Evolutionary conservation across 2,888 invertebrate genomes (phyloP), one percentile per base, ranked within the genome.

Genomic region (Macropis europaea): DNA sequence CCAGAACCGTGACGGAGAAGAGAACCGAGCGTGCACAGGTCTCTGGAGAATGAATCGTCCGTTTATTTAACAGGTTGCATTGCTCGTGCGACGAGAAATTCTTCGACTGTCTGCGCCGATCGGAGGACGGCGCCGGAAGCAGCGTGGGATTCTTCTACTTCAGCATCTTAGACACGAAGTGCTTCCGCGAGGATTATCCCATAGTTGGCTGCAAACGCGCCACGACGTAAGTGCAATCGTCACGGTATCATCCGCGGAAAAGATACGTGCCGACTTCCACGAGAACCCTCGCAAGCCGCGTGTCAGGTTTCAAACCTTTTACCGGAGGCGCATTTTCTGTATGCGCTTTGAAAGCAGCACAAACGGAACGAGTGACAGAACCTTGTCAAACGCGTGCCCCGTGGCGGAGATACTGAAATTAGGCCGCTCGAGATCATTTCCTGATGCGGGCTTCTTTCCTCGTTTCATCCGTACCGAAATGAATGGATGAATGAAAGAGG

Each of bases 101-200:
- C 84, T 89, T 90, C 61, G 83, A 90, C 43, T 93, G 92, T 82
- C 89, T 93, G 64, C 89, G 89, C 61, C 77, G 69, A 40, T 84
- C 87, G 30, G 63, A 73, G 47, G 88, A 88, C 72, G 59, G 63
- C 26, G 82, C 75, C 34, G 82, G 86, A 30, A 63, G 74, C 11
- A 81, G 86, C 75, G 86, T 91, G 47, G 91, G 90, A 43, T 87
- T 89, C 59, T 85, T 91, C 28, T 93, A 91, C 88, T 92, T 92
- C 89, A 91, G 90, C 82, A 83, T 92, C 48, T 84, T 92, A 26
- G 91, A 91, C 19, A 93, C 93, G 0, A 87, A 93, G 82, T 94
- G 94, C 88, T 94, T 91, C 84, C 91, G 91, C 64, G 76, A 91
- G 24, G 93, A 93, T 71, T 92, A 92, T 81, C 93, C 93, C 0